phyloP scores from a whole-genome alignment of 2,888 invertebrate genomes.

The Cephus pygmeus region DNA sequence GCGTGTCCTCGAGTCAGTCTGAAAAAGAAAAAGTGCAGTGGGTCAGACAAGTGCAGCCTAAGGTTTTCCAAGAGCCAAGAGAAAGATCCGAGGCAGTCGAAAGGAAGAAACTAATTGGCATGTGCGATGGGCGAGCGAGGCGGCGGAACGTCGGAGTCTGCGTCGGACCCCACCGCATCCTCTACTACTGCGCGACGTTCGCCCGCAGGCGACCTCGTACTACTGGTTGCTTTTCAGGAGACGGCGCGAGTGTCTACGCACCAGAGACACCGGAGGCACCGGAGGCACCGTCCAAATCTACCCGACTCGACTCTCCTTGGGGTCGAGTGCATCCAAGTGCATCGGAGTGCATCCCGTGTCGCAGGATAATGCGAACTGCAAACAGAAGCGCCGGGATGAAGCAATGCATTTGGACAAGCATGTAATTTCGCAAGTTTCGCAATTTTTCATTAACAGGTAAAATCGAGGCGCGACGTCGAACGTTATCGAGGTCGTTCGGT shows the following conservation, averaged over 20 bases:
- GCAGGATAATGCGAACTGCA: background rate
- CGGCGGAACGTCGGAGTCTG: no score
- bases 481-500: background rate
- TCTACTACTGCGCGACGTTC: conserved; percentile 32
- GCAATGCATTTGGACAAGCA: background rate
- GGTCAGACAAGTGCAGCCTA: background rate
- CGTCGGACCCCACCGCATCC: conserved; percentile 25
- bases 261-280: no score
- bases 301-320: background rate
- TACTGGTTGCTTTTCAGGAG: conserved; percentile 25
- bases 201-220: conserved; percentile 25
- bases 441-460: background rate
- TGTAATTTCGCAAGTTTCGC: background rate
- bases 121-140: background rate
- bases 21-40: conserved; percentile 14
- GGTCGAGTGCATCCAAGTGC: background rate
- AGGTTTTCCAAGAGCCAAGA: background rate
- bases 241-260: background rate
- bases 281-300: background rate
- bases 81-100: background rate
- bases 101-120: conserved; percentile 8
- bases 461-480: background rate
- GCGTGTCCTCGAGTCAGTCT: conserved; percentile 47
- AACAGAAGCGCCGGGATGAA: background rate
- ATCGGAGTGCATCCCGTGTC: background rate